Conservation (phyloP, 2,113 vertebrate species). For the Sinocyclocheilus grahami region DNA sequence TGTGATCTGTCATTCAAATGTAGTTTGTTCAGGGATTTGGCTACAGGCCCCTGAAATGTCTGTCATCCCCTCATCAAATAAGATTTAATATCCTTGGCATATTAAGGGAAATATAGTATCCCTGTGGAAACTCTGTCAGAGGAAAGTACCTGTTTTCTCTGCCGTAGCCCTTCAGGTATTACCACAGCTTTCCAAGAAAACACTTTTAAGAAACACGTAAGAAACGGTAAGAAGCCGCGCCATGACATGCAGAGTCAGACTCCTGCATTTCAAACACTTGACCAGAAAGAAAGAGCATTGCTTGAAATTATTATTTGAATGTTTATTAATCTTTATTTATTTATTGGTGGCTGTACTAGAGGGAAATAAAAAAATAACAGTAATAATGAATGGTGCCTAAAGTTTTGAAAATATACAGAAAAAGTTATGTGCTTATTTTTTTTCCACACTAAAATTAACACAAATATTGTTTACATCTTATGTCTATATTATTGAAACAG, state of each 20-base stretch:
- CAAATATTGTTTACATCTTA: too few relatives aligned
- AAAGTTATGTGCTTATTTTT: too few relatives aligned
- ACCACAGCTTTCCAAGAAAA: constrained; percentile 17
- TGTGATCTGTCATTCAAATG: background rate
- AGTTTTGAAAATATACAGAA: too few relatives aligned
- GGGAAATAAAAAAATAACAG: too few relatives aligned
- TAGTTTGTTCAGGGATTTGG: background rate
- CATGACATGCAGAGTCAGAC: background rate
- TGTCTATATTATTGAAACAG: background rate
- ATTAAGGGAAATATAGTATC: constrained; percentile 39
- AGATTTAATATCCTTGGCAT: constrained; percentile 27
- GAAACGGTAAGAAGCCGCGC: background rate
- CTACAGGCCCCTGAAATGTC: background rate
- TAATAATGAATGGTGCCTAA: too few relatives aligned
- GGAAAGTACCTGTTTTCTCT: constrained; percentile 35
- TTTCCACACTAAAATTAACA: too few relatives aligned
- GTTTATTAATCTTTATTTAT: background rate
- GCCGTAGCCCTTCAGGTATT: constrained; percentile 33
- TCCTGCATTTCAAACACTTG: background rate
- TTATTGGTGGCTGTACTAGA: too few relatives aligned
- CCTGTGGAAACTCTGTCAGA: constrained; percentile 48
- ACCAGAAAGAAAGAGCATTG: constrained; percentile 6
- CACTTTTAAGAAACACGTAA: too few relatives aligned
- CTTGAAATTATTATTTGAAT: background rate
- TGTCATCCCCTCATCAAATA: constrained; percentile 27